Evolutionary conservation across 2,797 vertebrate species (phyloP).

Genomic region (Danio tinwini): DNA sequence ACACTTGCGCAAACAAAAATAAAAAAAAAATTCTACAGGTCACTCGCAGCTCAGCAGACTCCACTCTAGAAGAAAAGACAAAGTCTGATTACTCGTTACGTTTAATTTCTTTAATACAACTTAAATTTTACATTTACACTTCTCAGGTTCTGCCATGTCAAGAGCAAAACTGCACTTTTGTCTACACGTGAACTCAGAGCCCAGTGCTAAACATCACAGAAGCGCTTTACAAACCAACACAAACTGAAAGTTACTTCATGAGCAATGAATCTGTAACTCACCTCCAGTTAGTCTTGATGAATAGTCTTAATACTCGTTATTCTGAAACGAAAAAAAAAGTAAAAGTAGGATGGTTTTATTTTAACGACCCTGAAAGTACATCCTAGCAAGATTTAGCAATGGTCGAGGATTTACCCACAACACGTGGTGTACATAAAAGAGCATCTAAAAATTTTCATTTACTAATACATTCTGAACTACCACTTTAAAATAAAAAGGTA

Average conservation of each 20-base stretch:
- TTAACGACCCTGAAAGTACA: too few relatives aligned
- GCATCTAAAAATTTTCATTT: too few relatives aligned
- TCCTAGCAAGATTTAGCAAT: too few relatives aligned
- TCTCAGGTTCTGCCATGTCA: slow-evolving; percentile 66
- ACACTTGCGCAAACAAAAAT: too few relatives aligned
- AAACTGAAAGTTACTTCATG: neutral
- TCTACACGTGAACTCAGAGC: slow-evolving; percentile 58
- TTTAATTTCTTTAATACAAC: neutral
- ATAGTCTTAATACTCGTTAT: neutral
- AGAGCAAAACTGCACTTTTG: slow-evolving; percentile 51
- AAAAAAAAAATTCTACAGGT: neutral
- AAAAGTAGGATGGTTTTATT: too few relatives aligned
- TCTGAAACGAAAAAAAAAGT: neutral
- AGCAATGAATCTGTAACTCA: neutral
- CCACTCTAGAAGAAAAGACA: neutral
- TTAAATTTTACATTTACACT: neutral
- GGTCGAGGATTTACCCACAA: too few relatives aligned
- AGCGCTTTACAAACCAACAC: neutral
- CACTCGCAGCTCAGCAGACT: neutral
- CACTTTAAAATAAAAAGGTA: too few relatives aligned
- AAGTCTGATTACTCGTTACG: fast-evolving
- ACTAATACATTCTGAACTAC: too few relatives aligned
- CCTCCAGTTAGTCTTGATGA: neutral
- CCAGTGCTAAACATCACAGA: slow-evolving; percentile 62
- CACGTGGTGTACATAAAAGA: too few relatives aligned